These are phyloP conservation scores for Dolichoris vasculosae DNA, from an alignment of 1,140 invertebrate species.

Conservation along the genomic window DNA sequence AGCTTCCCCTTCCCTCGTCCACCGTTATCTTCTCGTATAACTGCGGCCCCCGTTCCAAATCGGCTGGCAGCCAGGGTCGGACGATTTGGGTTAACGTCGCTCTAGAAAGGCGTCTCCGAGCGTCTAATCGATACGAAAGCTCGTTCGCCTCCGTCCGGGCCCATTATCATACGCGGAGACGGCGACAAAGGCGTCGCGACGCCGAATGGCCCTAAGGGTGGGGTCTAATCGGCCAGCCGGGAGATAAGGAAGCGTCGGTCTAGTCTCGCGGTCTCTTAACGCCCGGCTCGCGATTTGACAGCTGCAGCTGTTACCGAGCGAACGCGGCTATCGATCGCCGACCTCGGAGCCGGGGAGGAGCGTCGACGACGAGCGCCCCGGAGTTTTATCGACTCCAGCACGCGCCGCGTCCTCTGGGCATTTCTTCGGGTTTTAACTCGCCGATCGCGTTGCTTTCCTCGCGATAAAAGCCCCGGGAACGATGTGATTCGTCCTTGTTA, in stretches of 20 bases:
- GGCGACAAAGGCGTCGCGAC: neutral
- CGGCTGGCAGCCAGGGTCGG: neutral
- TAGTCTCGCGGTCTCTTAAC: neutral
- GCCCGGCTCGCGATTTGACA: too few relatives aligned
- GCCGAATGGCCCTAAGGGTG: neutral
- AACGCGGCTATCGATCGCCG: neutral
- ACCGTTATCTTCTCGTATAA: neutral
- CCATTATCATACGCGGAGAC: neutral
- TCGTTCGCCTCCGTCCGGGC: neutral
- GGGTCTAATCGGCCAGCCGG: neutral
- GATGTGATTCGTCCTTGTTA: neutral
- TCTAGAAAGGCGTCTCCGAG: neutral
- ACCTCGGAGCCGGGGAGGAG: too few relatives aligned
- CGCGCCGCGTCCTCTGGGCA: neutral
- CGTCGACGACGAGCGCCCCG: neutral
- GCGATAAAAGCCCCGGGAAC: too few relatives aligned
- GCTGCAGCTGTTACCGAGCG: neutral
- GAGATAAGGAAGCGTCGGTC: neutral
- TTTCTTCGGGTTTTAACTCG: neutral
- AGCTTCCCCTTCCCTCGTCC: too few relatives aligned
- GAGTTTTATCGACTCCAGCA: neutral
- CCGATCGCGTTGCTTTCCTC: neutral
- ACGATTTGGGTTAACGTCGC: conserved; percentile 21
- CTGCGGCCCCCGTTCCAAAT: neutral
- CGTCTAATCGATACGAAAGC: neutral